A percentile compares a stretch with the other conserved stretches of the same genome.
phyloP scores from a whole-genome alignment of 2,888 invertebrate genomes.

The Thymelicus lineola region DNA sequence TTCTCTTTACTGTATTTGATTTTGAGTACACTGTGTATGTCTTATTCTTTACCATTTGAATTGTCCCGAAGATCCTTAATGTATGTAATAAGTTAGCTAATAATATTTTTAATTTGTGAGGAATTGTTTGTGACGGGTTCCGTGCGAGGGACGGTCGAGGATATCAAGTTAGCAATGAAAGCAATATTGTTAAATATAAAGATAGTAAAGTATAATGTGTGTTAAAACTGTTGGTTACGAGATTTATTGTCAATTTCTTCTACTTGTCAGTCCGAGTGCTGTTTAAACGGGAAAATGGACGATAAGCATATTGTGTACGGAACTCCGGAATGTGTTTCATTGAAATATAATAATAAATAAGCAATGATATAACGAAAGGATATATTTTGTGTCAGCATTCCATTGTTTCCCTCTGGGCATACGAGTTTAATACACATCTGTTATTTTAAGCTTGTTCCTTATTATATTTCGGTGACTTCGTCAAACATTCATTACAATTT shows the following conservation, averaged over 20 bases:
- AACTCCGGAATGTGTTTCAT: constrained; percentile 14
- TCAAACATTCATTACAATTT: constrained; percentile 21
- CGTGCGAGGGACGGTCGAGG: constrained; percentile 3
- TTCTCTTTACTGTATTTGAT: constrained; percentile 13
- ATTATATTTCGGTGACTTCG: constrained; percentile 20
- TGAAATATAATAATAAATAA: constrained; percentile 13
- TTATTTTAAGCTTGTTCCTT: constrained; percentile 1
- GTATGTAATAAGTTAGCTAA: constrained; percentile 30
- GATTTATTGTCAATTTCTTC: constrained; percentile 32
- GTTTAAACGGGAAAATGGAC: neutral
- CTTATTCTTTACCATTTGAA: constrained; percentile 17
- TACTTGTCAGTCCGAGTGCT: neutral
- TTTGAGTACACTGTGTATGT: constrained; percentile 30
- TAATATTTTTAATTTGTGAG: constrained; percentile 16
- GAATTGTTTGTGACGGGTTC: constrained; percentile 22
- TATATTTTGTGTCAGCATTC: neutral
- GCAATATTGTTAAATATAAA: constrained; percentile 35
- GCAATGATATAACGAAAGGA: neutral
- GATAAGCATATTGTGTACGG: constrained; percentile 16
- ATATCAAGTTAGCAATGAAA: constrained; percentile 31
- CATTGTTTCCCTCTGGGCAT: neutral
- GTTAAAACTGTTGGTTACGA: constrained; percentile 25
- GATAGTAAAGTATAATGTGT: constrained; percentile 27
- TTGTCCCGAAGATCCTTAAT: constrained; percentile 29
- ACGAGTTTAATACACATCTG: neutral